Conservation (phyloP, 2,888 invertebrate genomes). For the Lamellibrachia satsuma region DNA sequence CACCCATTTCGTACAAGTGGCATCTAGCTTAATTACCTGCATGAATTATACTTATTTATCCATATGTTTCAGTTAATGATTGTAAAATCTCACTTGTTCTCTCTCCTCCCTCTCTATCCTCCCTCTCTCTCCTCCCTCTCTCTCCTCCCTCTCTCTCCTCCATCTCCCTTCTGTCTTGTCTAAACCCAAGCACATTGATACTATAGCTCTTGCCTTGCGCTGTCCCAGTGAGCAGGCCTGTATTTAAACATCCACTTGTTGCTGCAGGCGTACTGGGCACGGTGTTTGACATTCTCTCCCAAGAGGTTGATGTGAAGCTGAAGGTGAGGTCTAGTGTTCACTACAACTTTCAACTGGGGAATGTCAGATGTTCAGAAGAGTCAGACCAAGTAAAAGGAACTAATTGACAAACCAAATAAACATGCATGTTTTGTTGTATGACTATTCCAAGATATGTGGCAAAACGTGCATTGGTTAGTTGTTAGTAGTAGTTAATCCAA, state of each 20-base stretch:
- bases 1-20: neutral
- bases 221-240: neutral
- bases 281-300: constrained; percentile 58
- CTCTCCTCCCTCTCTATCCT: neutral
- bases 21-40: neutral
- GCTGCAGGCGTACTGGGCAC: constrained; percentile 56
- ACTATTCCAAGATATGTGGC: too few relatives aligned
- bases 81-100: neutral
- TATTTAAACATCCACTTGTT: neutral
- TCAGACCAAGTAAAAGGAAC: too few relatives aligned
- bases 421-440: too few relatives aligned
- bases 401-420: too few relatives aligned
- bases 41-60: constrained; percentile 9
- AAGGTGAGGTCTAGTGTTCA: constrained; percentile 46
- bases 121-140: neutral
- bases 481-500: too few relatives aligned
- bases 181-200: neutral
- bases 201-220: neutral
- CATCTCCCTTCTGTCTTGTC: neutral
- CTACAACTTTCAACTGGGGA: neutral
- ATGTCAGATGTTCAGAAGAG: too few relatives aligned
- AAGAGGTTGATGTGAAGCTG: constrained; percentile 60
- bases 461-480: too few relatives aligned
- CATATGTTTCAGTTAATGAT: neutral
- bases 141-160: neutral